Evolutionary conservation across 2,797 vertebrate genomes (phyloP).

Genomic region (Chrysocyon brachyurus): DNA sequence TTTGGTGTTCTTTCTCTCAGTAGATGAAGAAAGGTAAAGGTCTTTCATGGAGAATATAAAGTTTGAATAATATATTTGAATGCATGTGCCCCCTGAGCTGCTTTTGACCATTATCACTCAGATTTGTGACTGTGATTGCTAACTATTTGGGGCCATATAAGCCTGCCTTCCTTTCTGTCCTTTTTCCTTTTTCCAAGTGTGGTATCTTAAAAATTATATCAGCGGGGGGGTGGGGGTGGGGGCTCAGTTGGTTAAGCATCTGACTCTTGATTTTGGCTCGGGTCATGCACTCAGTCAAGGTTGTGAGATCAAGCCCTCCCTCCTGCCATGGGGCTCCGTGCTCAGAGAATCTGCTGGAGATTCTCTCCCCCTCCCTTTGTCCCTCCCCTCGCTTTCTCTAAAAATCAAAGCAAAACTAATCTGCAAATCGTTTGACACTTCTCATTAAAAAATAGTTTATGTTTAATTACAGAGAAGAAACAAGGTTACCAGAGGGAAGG

Average conservation of each 20-base stretch:
- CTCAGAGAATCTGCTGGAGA: background rate
- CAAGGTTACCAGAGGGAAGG: background rate
- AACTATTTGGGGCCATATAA: background rate
- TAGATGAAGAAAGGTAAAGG: background rate
- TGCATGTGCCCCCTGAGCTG: background rate
- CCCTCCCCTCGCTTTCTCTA: background rate
- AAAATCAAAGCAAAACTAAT: background rate
- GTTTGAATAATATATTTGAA: background rate
- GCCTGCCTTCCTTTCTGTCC: background rate
- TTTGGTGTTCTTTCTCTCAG: background rate
- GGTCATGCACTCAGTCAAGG: background rate
- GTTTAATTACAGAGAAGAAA: background rate
- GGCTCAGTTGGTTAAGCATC: background rate
- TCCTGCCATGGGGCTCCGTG: background rate
- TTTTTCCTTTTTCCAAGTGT: background rate
- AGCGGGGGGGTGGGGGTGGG: background rate
- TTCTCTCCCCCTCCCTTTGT: background rate
- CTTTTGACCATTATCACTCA: background rate
- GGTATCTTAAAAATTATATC: conserved; percentile 14
- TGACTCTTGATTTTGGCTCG: background rate
- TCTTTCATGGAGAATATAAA: conserved; percentile 25
- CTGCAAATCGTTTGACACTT: conserved; percentile 17
- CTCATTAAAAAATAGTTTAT: background rate
- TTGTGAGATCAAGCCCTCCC: background rate
- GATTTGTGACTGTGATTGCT: background rate